These are phyloP conservation scores for Himalopsyche kuldschensis DNA, from an alignment of 2,888 invertebrate species.

Conservation along the genomic window DNA sequence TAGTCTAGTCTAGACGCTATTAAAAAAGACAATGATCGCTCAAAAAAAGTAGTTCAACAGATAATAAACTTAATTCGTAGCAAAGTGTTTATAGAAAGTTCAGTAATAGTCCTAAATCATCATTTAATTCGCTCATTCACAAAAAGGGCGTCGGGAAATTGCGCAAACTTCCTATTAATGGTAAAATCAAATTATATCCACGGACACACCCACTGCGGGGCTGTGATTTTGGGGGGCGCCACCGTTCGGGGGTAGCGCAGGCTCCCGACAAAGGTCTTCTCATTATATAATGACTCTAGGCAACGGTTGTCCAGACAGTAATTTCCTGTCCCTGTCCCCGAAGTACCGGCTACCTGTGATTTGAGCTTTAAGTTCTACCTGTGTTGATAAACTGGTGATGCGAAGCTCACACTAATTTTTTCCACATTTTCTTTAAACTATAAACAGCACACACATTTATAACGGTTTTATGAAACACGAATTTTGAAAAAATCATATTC, in stretches of 20 bases:
- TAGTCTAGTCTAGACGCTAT: background rate
- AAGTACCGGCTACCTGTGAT: constrained; percentile 39
- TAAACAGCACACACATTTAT: too few species aligned
- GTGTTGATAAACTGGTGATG: background rate
- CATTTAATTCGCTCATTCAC: background rate
- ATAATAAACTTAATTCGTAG: too few species aligned
- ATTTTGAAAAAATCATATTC: too few species aligned
- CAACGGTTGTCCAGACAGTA: constrained; percentile 48
- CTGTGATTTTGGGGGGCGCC: background rate
- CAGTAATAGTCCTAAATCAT: too few species aligned
- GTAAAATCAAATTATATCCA: constrained; percentile 25
- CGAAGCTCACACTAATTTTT: background rate
- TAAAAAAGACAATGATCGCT: background rate
- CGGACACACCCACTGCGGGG: constrained; percentile 1
- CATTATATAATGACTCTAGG: constrained; percentile 51
- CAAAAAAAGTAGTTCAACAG: background rate
- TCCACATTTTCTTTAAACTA: too few species aligned
- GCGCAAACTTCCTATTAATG: constrained; percentile 30
- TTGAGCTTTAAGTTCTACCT: background rate
- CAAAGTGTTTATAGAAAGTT: too few species aligned
- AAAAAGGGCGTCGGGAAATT: constrained; percentile 15
- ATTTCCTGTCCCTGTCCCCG: constrained; percentile 55
- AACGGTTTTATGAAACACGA: too few species aligned
- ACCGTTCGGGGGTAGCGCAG: constrained; percentile 43
- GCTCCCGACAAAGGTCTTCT: constrained; percentile 50